These are phyloP conservation scores for Esperia sulphurella DNA, from an alignment of 2,888 invertebrate species.

Conservation along the genomic window DNA sequence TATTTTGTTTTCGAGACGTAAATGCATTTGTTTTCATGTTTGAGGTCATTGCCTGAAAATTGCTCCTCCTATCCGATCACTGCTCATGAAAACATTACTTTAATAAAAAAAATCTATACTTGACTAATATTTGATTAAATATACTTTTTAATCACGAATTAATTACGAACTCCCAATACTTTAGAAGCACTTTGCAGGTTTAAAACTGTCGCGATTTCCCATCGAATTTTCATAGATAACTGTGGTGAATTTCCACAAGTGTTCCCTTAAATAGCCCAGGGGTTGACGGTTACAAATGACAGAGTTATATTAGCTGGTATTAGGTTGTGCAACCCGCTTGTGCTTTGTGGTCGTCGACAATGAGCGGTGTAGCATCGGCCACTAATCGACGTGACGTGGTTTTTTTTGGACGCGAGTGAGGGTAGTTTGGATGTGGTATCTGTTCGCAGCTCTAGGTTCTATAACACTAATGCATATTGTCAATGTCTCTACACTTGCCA, in stretches of 20 bases:
- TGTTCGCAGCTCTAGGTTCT: not conserved
- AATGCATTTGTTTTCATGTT: too few relatives aligned
- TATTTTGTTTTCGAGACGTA: too few relatives aligned
- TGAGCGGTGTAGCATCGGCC: conserved; percentile 64
- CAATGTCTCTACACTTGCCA: too few relatives aligned
- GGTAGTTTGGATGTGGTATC: conserved; percentile 26
- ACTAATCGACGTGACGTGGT: conserved; percentile 77
- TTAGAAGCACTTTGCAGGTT: too few relatives aligned
- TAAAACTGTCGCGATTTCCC: conserved; percentile 30
- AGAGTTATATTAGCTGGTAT: conserved; percentile 48
- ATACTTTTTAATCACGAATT: too few relatives aligned
- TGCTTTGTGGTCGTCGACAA: conserved; percentile 64
- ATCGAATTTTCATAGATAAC: conserved; percentile 52
- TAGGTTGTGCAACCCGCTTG: conserved; percentile 63
- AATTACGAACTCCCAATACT: too few relatives aligned
- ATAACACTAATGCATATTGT: too few relatives aligned
- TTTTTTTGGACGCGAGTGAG: conserved; percentile 36
- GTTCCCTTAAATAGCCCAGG: conserved; percentile 59
- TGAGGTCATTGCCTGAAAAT: too few relatives aligned
- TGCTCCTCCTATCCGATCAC: too few relatives aligned
- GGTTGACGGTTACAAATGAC: conserved; percentile 56
- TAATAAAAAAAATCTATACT: too few relatives aligned
- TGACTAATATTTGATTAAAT: too few relatives aligned
- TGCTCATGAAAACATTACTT: too few relatives aligned
- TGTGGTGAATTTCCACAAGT: conserved; percentile 42